Evolutionary conservation across 2,888 invertebrate species (phyloP).

Genomic region (Agapetus fuscipes): DNA sequence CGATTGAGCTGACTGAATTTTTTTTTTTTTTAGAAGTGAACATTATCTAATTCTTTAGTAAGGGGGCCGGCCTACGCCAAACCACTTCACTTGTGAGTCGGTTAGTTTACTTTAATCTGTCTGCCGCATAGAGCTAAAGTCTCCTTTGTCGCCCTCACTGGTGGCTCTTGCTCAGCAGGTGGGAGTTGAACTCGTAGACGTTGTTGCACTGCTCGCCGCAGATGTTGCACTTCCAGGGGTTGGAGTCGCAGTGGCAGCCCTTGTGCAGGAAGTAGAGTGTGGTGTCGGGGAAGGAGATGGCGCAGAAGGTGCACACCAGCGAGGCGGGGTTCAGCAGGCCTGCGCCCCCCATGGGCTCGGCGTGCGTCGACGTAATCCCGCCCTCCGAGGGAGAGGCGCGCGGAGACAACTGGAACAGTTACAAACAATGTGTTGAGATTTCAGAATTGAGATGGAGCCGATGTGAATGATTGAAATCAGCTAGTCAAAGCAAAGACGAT

Average conservation of each 20-base stretch:
- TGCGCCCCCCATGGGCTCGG: constrained; percentile 49
- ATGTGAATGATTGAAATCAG: too few species aligned
- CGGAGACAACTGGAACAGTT: constrained; percentile 31
- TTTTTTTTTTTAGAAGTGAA: too few species aligned
- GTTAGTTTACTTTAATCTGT: too few species aligned
- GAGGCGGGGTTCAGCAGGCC: constrained; percentile 42
- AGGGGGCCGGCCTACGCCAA: too few species aligned
- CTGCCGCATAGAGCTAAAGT: too few species aligned
- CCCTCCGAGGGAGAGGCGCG: constrained; percentile 42
- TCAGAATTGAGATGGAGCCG: too few species aligned
- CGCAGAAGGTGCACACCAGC: constrained; percentile 82
- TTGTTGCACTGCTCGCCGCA: constrained; percentile 93
- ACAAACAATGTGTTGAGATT: neutral
- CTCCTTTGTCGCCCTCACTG: too few species aligned
- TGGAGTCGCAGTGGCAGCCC: constrained; percentile 94
- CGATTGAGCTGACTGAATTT: too few species aligned
- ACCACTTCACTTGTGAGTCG: too few species aligned
- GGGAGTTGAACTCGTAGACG: constrained; percentile 95
- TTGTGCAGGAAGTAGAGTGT: constrained; percentile 95
- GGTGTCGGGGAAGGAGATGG: constrained; percentile 91
- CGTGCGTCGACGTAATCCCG: constrained; percentile 61
- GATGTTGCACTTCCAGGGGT: constrained; percentile 95
- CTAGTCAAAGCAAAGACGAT: too few species aligned
- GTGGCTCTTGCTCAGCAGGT: constrained; percentile 88
- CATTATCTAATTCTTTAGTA: too few species aligned